Percentiles rank a stretch among this genome's conserved stretches.
phyloP scores from a whole-genome alignment of 2,797 vertebrate species.

The Megalops cyprinoides region DNA sequence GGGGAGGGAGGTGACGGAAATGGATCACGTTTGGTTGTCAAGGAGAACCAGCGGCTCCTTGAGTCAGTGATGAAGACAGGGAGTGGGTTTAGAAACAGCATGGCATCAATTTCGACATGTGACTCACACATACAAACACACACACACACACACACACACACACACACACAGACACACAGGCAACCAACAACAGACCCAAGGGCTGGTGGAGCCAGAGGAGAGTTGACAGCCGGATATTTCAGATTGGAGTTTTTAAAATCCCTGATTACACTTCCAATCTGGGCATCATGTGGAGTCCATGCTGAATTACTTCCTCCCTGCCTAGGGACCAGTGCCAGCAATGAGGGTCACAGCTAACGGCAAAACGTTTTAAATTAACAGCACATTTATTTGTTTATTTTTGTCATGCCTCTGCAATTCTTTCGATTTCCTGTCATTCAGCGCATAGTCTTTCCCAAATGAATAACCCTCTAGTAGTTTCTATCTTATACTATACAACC shows the following conservation, averaged over 20 bases:
- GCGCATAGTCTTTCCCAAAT: neutral
- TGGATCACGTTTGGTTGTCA: neutral
- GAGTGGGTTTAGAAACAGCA: neutral
- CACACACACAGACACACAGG: neutral
- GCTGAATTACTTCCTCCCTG: neutral
- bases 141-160: neutral
- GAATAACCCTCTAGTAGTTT: neutral
- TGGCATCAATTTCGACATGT: neutral
- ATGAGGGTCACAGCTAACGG: neutral
- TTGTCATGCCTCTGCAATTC: neutral
- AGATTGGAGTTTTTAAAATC: constrained; percentile 1
- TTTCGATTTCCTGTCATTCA: neutral
- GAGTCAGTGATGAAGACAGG: neutral
- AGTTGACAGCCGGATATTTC: neutral
- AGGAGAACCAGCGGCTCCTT: neutral
- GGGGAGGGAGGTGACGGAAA: neutral
- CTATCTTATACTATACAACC: no score
- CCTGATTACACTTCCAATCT: constrained; percentile 7
- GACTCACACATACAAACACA: neutral
- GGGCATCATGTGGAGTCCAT: neutral
- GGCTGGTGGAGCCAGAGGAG: neutral
- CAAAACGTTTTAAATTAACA: neutral
- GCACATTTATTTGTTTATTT: neutral
- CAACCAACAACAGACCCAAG: neutral
- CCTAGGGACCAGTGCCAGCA: neutral